These are phyloP conservation scores for Tethya wilhelma DNA, from an alignment of 37 sponge, comb jelly and placozoan genomes.

Conservation along the genomic window DNA sequence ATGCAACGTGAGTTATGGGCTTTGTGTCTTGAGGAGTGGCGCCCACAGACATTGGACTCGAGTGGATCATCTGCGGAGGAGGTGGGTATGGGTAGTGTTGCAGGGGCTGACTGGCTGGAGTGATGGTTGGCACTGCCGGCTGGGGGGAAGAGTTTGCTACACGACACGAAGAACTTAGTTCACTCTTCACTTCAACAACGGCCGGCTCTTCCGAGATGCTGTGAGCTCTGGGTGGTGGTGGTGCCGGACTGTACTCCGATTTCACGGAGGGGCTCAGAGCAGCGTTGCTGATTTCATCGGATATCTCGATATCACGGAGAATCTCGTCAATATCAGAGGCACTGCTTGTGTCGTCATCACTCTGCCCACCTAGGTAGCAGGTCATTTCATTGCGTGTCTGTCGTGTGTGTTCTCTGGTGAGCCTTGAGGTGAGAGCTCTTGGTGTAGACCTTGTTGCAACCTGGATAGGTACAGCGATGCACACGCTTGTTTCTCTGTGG, in stretches of 20 bases:
- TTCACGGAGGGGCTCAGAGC: conserved; percentile 38
- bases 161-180: conserved; percentile 19
- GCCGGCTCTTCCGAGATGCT: neutral
- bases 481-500: conserved; percentile 85
- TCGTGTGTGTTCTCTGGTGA: conserved; percentile 97
- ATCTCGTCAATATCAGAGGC: conserved; percentile 65
- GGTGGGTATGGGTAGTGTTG: conserved; percentile 53
- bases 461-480: conserved; percentile 91
- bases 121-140: neutral
- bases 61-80: conserved; percentile 13
- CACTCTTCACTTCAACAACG: conserved; percentile 51
- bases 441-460: conserved; percentile 98
- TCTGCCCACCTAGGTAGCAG: conserved; percentile 58
- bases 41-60: neutral
- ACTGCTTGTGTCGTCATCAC: conserved; percentile 53
- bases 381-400: conserved; percentile 83
- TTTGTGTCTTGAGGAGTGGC: neutral
- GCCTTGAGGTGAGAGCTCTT: conserved; percentile 98
- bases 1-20: neutral
- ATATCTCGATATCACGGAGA: conserved; percentile 56
- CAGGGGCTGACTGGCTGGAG: conserved; percentile 20
- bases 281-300: conserved; percentile 36
- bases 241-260: conserved; percentile 30
- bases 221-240: neutral
- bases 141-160: conserved; percentile 1